phyloP scores from a whole-genome alignment of 2,113 vertebrate species.

The Campylomormyrus numenius region DNA sequence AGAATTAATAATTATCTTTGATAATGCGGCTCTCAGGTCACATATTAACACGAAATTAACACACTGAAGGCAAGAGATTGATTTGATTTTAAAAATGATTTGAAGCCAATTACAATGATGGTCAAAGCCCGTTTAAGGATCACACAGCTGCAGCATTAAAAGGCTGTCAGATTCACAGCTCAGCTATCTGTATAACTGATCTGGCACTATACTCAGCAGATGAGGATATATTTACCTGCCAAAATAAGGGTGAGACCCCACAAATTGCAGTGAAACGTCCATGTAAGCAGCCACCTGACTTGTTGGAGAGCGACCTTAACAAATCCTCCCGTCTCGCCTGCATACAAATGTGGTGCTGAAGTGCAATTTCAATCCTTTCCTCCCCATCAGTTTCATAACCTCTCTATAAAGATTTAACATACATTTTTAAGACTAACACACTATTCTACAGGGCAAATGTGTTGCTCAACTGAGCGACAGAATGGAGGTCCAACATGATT shows the following conservation, averaged over 20 bases:
- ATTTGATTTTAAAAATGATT: neutral
- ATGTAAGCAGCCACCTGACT: neutral
- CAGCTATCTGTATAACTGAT: neutral
- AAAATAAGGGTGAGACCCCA: neutral
- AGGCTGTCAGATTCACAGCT: slow-evolving; percentile 2
- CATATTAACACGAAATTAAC: neutral
- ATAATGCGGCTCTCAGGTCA: neutral
- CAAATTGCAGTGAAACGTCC: neutral
- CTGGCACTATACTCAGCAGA: neutral
- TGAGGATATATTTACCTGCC: neutral
- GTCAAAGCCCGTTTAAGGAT: neutral
- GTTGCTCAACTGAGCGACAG: neutral
- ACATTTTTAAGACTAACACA: neutral
- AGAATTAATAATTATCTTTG: neutral
- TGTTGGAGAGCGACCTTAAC: neutral
- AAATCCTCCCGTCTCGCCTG: neutral
- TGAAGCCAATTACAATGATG: neutral
- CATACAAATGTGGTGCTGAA: neutral
- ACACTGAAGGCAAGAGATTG: neutral
- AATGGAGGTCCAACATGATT: neutral
- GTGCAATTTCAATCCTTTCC: neutral
- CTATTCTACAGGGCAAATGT: neutral
- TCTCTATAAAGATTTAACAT: neutral
- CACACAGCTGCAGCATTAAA: neutral
- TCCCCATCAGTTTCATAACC: neutral